Conservation (phyloP, 2,797 vertebrate species). For the Rhinichthys osculus region DNA sequence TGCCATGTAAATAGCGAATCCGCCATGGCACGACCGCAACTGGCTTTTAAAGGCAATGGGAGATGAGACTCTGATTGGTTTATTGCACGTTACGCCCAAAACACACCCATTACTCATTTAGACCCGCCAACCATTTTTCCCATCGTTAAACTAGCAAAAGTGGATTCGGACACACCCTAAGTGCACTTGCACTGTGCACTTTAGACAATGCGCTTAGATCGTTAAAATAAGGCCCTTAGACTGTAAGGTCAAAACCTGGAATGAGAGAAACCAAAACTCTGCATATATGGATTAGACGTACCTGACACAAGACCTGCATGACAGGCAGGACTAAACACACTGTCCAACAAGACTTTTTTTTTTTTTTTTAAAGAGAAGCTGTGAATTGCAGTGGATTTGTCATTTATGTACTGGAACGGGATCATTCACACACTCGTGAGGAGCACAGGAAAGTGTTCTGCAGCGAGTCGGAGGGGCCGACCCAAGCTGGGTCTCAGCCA, state of each 20-base stretch:
- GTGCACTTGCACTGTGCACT: too few relatives aligned
- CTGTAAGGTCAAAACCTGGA: not conserved
- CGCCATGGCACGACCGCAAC: too few relatives aligned
- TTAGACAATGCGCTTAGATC: too few relatives aligned
- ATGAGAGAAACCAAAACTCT: not conserved
- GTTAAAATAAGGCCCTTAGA: too few relatives aligned
- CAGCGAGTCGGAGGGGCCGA: conserved; percentile 36
- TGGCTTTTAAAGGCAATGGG: too few relatives aligned
- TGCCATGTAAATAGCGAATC: too few relatives aligned
- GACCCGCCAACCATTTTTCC: too few relatives aligned
- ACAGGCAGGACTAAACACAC: not conserved
- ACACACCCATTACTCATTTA: too few relatives aligned
- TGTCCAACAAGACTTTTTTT: not conserved
- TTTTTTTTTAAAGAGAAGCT: not conserved
- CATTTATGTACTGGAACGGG: conserved; percentile 31
- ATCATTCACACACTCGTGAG: conserved; percentile 46
- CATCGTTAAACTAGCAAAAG: too few relatives aligned
- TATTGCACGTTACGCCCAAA: too few relatives aligned
- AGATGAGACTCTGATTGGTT: too few relatives aligned
- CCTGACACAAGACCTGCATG: conserved; percentile 8
- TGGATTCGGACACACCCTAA: too few relatives aligned
- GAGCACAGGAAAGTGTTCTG: conserved; percentile 34
- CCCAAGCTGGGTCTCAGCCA: conserved; percentile 48
- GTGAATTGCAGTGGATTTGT: conserved; percentile 27
- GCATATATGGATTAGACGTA: conserved; percentile 1